Base-by-base conservation (phyloP, 2,888 invertebrate genomes). In the Ypsolopha sequella region DNA sequence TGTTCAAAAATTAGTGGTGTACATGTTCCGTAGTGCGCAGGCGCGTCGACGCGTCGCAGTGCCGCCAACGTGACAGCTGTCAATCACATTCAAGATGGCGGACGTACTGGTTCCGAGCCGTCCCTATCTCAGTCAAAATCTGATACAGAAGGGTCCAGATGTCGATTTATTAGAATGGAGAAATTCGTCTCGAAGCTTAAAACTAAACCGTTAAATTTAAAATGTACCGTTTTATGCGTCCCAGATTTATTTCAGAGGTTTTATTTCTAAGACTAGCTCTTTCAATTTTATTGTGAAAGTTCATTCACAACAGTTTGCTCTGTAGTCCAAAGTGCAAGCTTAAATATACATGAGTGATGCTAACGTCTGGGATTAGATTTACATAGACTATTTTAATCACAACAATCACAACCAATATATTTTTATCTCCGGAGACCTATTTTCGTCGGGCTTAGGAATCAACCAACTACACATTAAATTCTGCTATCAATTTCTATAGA, bases 1-100 rank as follows among this genome's bases (percentile, higher is more conserved):
- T 45, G 9, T 45, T 33, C 34, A 24, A n/a, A 47, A 47, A 47
- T 47, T 47, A 49, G 41, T 39, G 7, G 48, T 10, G 38, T 8
- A 34, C 8, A 8, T 69, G 66, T 70, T 67, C 64, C 65, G 68
- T 66, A 63, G 61, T 58, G 63, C 65, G 70, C 71, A 72, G 78
- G 76, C 80, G 79, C 82, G 79, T 73, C 74, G 76, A 74, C 80
- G 82, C 82, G 82, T 82, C 82, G 73, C 76, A 64, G 66, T 80
- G 80, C 82, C 82, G 85, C 82, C 84, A 75, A 80, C 81, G 80
- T 85, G 85, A 86, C 85, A 84, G 81, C 85, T 85, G 85, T 86
- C 85, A 85, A 84, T 86, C 85, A 86, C 76, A 74, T 75, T 70
- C 80, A 85, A 82, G 70, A 85, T 85, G 86, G 85, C 84, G 62